Evolutionary conservation across 2,797 vertebrate species (phyloP).

Genomic region (Florisuga fusca): DNA sequence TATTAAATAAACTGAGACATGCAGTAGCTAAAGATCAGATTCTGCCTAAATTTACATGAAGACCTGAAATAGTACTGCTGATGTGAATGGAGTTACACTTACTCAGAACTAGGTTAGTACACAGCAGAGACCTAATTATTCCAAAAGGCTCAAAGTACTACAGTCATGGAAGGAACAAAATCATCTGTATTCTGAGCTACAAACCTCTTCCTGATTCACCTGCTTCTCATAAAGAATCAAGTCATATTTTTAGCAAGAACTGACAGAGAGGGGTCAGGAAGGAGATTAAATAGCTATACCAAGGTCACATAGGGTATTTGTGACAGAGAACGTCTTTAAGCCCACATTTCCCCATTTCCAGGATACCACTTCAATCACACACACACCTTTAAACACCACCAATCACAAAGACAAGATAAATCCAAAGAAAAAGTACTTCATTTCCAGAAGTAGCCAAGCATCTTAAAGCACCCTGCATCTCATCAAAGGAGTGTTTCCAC

Average conservation of each 20-base stretch:
- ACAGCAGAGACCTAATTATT: neutral
- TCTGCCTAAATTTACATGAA: neutral
- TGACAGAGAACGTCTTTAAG: neutral
- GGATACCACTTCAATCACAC: neutral
- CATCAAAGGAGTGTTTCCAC: neutral
- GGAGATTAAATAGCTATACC: neutral
- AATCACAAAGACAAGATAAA: neutral
- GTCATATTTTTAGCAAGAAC: neutral
- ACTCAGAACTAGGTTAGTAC: neutral
- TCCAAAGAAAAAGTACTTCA: neutral
- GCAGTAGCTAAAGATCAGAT: neutral
- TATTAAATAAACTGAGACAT: neutral
- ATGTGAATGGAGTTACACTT: neutral
- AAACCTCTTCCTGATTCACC: neutral
- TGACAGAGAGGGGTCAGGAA: neutral
- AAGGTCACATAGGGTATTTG: neutral
- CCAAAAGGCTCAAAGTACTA: neutral
- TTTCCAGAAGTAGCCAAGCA: neutral
- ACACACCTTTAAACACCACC: neutral
- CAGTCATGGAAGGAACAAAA: neutral
- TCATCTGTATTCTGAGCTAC: neutral
- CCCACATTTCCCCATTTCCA: neutral
- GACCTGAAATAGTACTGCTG: neutral
- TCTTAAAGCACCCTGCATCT: neutral
- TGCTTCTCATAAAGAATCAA: neutral